Base-by-base conservation (phyloP, 2,797 vertebrate species). In the Acrocephalus scirpaceus region DNA sequence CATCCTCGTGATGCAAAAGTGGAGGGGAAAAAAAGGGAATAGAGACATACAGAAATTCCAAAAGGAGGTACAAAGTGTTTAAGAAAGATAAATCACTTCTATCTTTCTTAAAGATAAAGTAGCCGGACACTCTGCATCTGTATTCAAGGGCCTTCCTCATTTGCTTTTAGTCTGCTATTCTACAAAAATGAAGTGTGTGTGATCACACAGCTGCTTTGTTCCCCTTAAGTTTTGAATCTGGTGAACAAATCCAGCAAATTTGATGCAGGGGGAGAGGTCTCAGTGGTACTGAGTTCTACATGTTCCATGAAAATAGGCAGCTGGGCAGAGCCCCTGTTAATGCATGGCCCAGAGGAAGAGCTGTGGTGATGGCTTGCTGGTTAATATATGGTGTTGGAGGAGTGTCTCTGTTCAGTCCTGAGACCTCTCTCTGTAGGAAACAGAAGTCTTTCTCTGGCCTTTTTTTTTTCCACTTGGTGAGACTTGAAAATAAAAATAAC, bases 401-500 rank as follows among this genome's bases (percentile, higher is more conserved):
- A 79, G 36, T 32, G 62, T 72, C 57, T 71, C 32, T 3, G 3
- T 83, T 90, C 71, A 17, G 56, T 73, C 67, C 66, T 8, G 10
- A 88, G 73, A 86, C 36, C 29, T 22, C 15, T 4, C 5, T 58
- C 70, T 60, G 29, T 45, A 57, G 71, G 80, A 78, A 90, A 60
- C 17, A 72, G 11, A 66, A 84, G 27, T 48, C 74, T 84, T 95
- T 66, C 64, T 75, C 23, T 57, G 64, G 26, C 77, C 53, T 54
- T 34, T 82, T 82, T 74, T 79, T 78, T 27, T 84, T 23, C 20
- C 23, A 34, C 87, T 87, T 88, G 27, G 64, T 77, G 83, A 76
- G 60, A 81, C 72, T 93, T 95, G 90, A 94, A 96, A 96, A 93
- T 74, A 71, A 94, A 93, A 94, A 94, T 91, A 95, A 96, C 65